Percentiles rank a stretch among this genome's conserved stretches.
phyloP scores from a whole-genome alignment of 2,888 invertebrate genomes.

The Drosophila suboccidentalis region DNA sequence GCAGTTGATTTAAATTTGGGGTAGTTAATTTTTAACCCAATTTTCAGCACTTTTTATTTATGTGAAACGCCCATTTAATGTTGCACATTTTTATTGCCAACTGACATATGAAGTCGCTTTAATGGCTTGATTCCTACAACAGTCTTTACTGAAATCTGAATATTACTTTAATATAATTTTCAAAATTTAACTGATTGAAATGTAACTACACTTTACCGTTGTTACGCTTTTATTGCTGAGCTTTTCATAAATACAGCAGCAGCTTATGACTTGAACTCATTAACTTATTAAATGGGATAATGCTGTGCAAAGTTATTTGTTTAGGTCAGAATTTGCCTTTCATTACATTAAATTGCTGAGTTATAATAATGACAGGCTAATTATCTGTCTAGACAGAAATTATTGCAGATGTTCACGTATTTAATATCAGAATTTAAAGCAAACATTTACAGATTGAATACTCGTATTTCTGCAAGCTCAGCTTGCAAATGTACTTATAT shows the following conservation, averaged over 20 bases:
- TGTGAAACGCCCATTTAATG: constrained; percentile 76
- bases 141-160: neutral
- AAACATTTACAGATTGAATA: constrained; percentile 5
- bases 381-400: constrained; percentile 8
- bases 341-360: constrained; percentile 3
- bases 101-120: constrained; percentile 33
- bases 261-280: constrained; percentile 6
- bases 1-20: constrained; percentile 77
- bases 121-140: neutral
- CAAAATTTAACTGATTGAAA: neutral
- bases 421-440: constrained; percentile 9
- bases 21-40: constrained; percentile 80
- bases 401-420: neutral
- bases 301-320: constrained; percentile 4
- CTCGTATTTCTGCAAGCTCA: neutral
- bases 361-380: constrained; percentile 9
- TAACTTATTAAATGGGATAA: constrained; percentile 16
- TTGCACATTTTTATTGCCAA: constrained; percentile 72
- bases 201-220: neutral
- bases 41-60: constrained; percentile 68
- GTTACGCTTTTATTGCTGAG: neutral
- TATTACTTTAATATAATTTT: neutral
- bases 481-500: constrained; percentile 4
- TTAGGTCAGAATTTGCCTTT: constrained; percentile 9
- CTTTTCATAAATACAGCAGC: neutral